These are phyloP conservation scores for Carcinoscorpius rotundicauda DNA, from an alignment of 1,140 invertebrate genomes.

Conservation along the genomic window DNA sequence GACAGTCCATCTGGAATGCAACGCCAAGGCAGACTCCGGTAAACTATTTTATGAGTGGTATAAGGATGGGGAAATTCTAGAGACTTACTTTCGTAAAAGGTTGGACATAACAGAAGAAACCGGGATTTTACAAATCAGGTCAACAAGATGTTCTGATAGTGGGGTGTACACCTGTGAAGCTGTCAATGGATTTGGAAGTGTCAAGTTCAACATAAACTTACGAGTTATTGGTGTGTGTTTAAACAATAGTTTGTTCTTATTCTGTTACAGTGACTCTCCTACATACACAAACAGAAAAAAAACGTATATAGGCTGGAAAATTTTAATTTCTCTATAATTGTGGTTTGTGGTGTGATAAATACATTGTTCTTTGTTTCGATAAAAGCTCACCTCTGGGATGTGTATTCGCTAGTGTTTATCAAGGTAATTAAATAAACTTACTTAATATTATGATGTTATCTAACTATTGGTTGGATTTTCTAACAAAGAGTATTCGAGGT, in stretches of 20 bases:
- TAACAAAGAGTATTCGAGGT: too few relatives aligned
- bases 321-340: too few relatives aligned
- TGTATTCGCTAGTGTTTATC: too few relatives aligned
- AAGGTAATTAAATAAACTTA: too few relatives aligned
- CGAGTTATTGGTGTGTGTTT: neutral
- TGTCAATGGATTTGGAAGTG: constrained; percentile 1
- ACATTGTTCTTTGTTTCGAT: too few relatives aligned
- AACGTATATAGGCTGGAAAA: too few relatives aligned
- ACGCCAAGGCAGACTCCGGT: neutral
- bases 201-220: neutral
- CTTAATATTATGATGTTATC: too few relatives aligned
- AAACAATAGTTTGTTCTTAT: neutral
- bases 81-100: neutral
- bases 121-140: neutral
- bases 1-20: neutral
- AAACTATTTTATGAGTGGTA: neutral
- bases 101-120: neutral
- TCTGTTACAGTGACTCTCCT: neutral
- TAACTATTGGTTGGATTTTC: too few relatives aligned
- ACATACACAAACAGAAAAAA: too few relatives aligned
- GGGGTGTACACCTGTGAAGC: neutral
- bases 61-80: neutral
- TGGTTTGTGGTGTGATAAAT: too few relatives aligned
- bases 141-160: neutral
- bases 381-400: too few relatives aligned